Evolutionary conservation across 1,140 invertebrate species (phyloP), one percentile per base, ranked within the genome.

Genomic region (Globodera ellingtonae): DNA sequence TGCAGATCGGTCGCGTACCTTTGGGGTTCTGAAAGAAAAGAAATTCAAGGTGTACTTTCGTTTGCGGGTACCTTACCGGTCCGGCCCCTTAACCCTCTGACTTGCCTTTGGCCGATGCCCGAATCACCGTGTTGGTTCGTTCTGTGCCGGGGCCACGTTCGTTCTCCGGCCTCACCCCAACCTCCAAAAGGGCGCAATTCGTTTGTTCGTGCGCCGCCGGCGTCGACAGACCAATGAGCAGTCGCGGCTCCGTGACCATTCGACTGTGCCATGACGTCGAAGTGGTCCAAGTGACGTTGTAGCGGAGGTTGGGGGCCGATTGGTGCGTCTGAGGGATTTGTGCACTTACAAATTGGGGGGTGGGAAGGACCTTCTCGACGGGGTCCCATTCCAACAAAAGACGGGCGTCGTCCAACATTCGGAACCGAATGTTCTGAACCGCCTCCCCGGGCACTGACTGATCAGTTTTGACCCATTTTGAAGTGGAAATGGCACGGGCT

Each of bases 321-420:
- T 56, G 67, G 52, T 82, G 81, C 24, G 21, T 50, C 82, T 83
- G 24, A 81, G 15, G 62, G 6, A 75, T 7, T 56, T 74, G 5
- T 24, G 44, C 52, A 15, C 13, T 50, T 78, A 3, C 18, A 82
- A 52, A 35, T 59, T 24, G 50, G 18, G 10, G 56, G 6, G 15
- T 4, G 13, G 18, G 66, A 18, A 3, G 21, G 77, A 86, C 84
- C 65, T 35, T 79, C 75, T 84, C 84, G 35, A 84, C 79, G 8
- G 84, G 84, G 73, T 84, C 80, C 84, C 84, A 84, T 77, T 84
- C 84, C 6, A 84, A 66, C 66, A 84, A 50, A 13, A 84, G 48
- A 78, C 86, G 84, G 0, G 35, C 15, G 48, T 79, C 74, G 76
- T 84, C 84, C 15, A 84, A 24, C n/a, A 86, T 72, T 72, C 75